These are phyloP conservation scores for Andrena camellia DNA, from an alignment of 2,888 invertebrate genomes.

Conservation along the genomic window DNA sequence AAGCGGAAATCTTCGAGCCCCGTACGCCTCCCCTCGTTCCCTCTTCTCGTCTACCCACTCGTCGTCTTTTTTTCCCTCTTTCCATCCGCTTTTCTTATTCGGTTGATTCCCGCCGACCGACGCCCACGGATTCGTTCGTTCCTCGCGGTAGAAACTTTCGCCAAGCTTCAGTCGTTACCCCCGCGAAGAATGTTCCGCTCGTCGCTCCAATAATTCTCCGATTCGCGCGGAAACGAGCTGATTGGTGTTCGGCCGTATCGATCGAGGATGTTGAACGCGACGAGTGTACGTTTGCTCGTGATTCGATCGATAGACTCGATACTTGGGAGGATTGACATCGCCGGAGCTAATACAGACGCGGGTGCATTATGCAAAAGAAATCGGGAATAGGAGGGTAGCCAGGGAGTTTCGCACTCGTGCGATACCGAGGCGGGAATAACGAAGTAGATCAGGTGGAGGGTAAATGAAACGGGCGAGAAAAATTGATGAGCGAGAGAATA, in stretches of 20 bases:
- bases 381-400: background rate
- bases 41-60: slow-evolving; percentile 35
- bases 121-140: slow-evolving; percentile 52
- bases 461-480: slow-evolving; percentile 19
- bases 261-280: slow-evolving; percentile 28
- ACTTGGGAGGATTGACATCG: background rate
- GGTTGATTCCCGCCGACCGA: slow-evolving; percentile 52
- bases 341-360: background rate
- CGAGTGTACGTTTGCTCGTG: slow-evolving; percentile 13
- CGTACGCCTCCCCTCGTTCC: slow-evolving; percentile 20
- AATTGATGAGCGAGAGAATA: slow-evolving; percentile 24
- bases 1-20: slow-evolving; percentile 65
- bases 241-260: slow-evolving; percentile 61
- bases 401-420: background rate
- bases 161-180: slow-evolving; percentile 56
- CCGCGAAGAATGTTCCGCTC: slow-evolving; percentile 48
- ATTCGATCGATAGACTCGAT: slow-evolving; percentile 26
- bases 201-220: slow-evolving; percentile 68
- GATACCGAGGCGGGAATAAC: slow-evolving; percentile 6
- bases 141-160: slow-evolving; percentile 62
- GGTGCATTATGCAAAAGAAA: slow-evolving; percentile 17
- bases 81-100: slow-evolving; percentile 12
- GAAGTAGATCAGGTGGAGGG: background rate
- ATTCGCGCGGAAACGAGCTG: slow-evolving; percentile 70
- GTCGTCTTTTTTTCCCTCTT: slow-evolving; percentile 16